Conservation (phyloP, 2,888 invertebrate genomes). For the Idaea biselata region DNA sequence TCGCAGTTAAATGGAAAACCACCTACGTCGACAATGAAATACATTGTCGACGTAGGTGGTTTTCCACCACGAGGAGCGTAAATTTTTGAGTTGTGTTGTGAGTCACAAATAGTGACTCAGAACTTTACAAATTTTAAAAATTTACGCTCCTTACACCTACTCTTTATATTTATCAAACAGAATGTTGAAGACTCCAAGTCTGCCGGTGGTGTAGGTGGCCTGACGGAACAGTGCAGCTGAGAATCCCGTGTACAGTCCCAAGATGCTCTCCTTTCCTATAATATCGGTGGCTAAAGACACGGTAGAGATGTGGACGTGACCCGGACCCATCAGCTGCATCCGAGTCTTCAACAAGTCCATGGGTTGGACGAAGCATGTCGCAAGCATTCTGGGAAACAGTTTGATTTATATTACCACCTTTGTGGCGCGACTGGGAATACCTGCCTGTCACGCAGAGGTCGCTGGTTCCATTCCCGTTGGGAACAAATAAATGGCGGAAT, state of each 20-base stretch:
- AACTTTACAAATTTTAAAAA: no score
- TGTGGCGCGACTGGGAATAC: no score
- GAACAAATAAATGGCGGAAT: no score
- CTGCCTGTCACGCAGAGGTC: not conserved
- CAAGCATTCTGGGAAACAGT: constrained; percentile 42
- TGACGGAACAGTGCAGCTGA: constrained; percentile 95
- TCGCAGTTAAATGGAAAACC: no score
- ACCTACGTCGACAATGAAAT: no score
- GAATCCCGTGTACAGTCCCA: constrained; percentile 92
- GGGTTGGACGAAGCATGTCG: constrained; percentile 51
- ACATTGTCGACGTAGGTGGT: no score
- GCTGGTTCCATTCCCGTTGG: not conserved
- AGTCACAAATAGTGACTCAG: no score
- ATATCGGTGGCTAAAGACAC: constrained; percentile 87
- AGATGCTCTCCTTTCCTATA: constrained; percentile 89
- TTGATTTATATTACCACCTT: not conserved
- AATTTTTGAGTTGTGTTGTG: no score
- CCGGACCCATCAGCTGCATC: constrained; percentile 74
- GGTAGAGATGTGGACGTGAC: constrained; percentile 82
- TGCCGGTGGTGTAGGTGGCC: constrained; percentile 97
- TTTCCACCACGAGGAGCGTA: no score
- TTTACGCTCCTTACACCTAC: constrained; percentile 45
- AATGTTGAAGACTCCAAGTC: constrained; percentile 95
- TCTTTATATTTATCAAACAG: constrained; percentile 86
- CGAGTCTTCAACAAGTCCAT: constrained; percentile 56